A percentile compares a stretch with the other conserved stretches of the same genome.
phyloP scores from a whole-genome alignment of 2,797 vertebrate species.

The Phrynocephalus vlangalii region DNA sequence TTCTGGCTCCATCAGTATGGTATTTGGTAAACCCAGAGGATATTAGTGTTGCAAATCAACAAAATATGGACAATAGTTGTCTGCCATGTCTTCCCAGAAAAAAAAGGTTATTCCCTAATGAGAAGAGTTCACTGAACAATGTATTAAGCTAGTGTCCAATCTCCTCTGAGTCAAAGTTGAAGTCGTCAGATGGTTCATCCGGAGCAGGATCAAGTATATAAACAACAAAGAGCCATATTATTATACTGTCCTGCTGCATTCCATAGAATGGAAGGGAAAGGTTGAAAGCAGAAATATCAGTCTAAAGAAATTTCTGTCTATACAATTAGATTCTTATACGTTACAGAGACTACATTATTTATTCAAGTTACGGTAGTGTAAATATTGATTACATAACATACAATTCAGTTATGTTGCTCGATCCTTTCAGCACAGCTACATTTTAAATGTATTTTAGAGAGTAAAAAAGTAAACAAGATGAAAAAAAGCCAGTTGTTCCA shows the following conservation, averaged over 20 bases:
- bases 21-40: constrained; percentile 16
- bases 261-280: background rate
- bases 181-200: rapidly evolving
- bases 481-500: background rate
- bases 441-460: background rate
- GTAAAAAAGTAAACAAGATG: rapidly evolving
- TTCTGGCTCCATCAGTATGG: constrained; percentile 38
- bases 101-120: constrained; percentile 32
- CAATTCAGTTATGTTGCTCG: background rate
- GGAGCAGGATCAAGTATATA: background rate
- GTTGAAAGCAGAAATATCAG: background rate
- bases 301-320: background rate
- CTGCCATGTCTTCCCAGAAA: constrained; percentile 20
- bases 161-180: constrained; percentile 27
- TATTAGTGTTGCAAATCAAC: constrained; percentile 24
- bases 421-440: background rate
- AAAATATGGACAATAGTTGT: constrained; percentile 30
- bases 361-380: rapidly evolving
- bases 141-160: constrained; percentile 10
- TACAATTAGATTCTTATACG: background rate
- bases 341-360: background rate
- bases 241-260: background rate
- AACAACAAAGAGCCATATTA: background rate
- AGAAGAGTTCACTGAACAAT: constrained; percentile 35
- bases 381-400: background rate